Percentiles rank a stretch among this genome's conserved stretches.
Evolutionary conservation across 2,888 invertebrate genomes (phyloP).

Genomic region (Tortricodes alternella): DNA sequence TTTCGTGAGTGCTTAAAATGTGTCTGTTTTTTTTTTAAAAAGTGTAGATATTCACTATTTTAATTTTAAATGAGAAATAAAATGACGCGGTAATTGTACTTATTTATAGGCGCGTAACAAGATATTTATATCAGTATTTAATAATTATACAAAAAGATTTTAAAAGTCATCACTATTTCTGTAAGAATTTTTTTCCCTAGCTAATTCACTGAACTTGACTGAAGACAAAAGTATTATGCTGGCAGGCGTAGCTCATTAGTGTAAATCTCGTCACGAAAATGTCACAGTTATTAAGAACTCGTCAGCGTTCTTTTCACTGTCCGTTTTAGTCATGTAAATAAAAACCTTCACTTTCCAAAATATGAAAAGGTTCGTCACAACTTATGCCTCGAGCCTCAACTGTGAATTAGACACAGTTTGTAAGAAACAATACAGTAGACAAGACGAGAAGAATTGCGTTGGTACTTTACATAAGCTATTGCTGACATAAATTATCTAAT

Average conservation of each 20-base stretch:
- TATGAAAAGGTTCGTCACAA: slow-evolving; percentile 59
- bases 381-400: slow-evolving; percentile 42
- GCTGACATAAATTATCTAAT: slow-evolving; percentile 5
- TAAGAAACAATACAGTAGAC: slow-evolving; percentile 37
- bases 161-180: no score
- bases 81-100: not conserved
- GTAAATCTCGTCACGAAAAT: slow-evolving; percentile 49
- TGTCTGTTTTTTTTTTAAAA: no score
- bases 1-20: no score
- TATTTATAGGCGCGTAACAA: no score
- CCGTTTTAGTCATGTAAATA: slow-evolving; percentile 67
- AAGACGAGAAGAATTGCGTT: slow-evolving; percentile 42
- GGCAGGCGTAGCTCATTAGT: not conserved
- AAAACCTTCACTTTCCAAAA: slow-evolving; percentile 79
- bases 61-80: no score
- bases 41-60: no score
- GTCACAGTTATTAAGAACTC: slow-evolving; percentile 53
- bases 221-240: slow-evolving; percentile 12
- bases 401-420: slow-evolving; percentile 54
- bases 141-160: no score
- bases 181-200: no score
- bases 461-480: slow-evolving; percentile 46
- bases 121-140: no score
- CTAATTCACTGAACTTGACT: no score
- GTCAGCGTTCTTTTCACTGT: slow-evolving; percentile 48